phyloP scores from a whole-genome alignment of 2,888 invertebrate genomes.

The Ectemnius cavifrons region DNA sequence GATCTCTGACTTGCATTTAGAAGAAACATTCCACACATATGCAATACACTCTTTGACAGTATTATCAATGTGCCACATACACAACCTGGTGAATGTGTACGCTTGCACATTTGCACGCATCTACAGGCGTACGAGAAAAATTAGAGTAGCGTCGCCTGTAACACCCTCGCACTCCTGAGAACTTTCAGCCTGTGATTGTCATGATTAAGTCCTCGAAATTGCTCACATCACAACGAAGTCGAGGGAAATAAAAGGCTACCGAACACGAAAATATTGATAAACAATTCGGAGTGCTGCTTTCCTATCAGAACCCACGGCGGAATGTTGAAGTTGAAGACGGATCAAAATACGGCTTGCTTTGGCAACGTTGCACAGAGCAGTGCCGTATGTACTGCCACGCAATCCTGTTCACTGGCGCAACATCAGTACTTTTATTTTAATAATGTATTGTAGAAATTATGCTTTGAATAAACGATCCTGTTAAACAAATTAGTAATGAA shows the following conservation, averaged over 20 bases:
- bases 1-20: constrained; percentile 56
- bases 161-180: constrained; percentile 31
- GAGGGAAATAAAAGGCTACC: constrained; percentile 41
- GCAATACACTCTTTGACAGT: constrained; percentile 52
- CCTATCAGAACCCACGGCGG: constrained; percentile 55
- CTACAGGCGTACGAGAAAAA: constrained; percentile 21
- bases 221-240: constrained; percentile 18
- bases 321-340: constrained; percentile 52
- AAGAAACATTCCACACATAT: constrained; percentile 55
- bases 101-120: constrained; percentile 26
- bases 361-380: constrained; percentile 52
- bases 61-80: constrained; percentile 40
- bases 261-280: constrained; percentile 63
- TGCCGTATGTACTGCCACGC: constrained; percentile 24
- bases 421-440: too few relatives aligned
- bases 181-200: constrained; percentile 27
- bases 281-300: constrained; percentile 58
- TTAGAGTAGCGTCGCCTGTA: constrained; percentile 13
- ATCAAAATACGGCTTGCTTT: constrained; percentile 56
- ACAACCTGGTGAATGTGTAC: constrained; percentile 4
- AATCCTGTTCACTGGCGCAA: constrained; percentile 10
- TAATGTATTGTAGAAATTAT: too few relatives aligned
- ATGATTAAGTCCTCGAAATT: constrained; percentile 32
- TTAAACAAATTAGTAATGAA: too few relatives aligned
- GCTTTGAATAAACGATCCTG: not conserved